Conservation (phyloP, 1,140 invertebrate genomes). For the Calephelis nemesis region DNA sequence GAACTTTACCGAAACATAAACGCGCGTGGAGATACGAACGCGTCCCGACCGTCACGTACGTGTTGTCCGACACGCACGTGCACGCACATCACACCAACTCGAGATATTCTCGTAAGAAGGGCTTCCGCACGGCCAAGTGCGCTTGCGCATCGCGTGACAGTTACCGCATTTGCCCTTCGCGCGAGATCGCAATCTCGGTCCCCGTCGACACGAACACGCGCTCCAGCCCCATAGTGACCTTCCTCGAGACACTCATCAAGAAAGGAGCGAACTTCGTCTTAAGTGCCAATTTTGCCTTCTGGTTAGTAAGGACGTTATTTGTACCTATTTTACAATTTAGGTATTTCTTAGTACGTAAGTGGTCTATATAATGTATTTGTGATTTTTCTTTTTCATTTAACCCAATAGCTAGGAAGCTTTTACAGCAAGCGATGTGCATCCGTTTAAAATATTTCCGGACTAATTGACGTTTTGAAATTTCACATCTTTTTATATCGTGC, state of each 20-base stretch:
- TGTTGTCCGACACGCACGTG: conserved; percentile 4
- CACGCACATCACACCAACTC: not conserved
- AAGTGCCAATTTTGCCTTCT: conserved; percentile 81
- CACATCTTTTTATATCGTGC: conserved; percentile 63
- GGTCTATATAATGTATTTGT: conserved; percentile 61
- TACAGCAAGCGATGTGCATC: conserved; percentile 3
- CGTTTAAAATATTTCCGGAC: conserved; percentile 21
- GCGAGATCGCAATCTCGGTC: conserved; percentile 15
- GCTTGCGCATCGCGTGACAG: conserved; percentile 7
- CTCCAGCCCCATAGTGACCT: conserved; percentile 28
- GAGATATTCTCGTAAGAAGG: conserved; percentile 5
- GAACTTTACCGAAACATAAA: conserved; percentile 15
- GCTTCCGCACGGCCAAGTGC: conserved; percentile 1
- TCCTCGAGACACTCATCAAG: conserved; percentile 51
- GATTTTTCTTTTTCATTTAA: conserved; percentile 38
- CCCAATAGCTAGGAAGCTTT: conserved; percentile 7
- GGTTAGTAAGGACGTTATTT: conserved; percentile 76
- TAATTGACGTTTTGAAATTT: conserved; percentile 32
- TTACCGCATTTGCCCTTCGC: conserved; percentile 5
- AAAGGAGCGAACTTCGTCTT: conserved; percentile 68
- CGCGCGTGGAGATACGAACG: conserved; percentile 18
- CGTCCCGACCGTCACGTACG: conserved; percentile 16
- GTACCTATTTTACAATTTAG: conserved; percentile 76
- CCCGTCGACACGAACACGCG: conserved; percentile 25
- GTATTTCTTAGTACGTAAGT: conserved; percentile 75